Evolutionary conservation across 2,888 invertebrate genomes (phyloP), one percentile per base, ranked within the genome.

Genomic region (Lepidocyrtoides sp.): DNA sequence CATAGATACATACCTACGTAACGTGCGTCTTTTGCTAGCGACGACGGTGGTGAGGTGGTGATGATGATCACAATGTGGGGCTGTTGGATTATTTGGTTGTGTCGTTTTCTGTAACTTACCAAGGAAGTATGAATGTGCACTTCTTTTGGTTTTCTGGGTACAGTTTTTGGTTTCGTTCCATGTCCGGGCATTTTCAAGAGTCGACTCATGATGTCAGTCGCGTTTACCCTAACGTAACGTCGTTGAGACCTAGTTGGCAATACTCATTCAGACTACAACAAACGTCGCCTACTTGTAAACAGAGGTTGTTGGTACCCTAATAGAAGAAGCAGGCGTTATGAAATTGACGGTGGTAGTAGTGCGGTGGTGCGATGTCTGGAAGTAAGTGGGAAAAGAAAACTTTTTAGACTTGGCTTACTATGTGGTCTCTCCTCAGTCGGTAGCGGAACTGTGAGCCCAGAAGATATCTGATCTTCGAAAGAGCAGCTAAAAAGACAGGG

Each of bases 121-220:
- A 2, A 10, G 8, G 23, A 75, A 29, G 23, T 12, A 29, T 60
- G 51, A 17, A 57, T 17, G 17, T 79, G 12, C 17, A 20, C 57
- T 81, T 48, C 36, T 87, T 66, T 41, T 69, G 69, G 81, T 69
- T 69, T 89, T 83, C 32, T 41, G 23, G 51, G 72, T 82, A 26
- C 36, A 60, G 26, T 89, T 72, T 77, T 72, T 89, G 66, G 89
- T 89, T 89, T 32, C 72, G 89, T 72, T 82, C 89, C 89, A 75
- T 66, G 60, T 89, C 82, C 89, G 89, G 89, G 89, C 89, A 89
- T 89, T 89, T 54, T 89, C 89, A 89, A 89, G 89, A 89, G 89
- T 89, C 69, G 44, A 89, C 82, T 75, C 89, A 89, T 82, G 57
- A 89, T 89, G 82, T 75, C 82, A 89, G 89, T 75, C 57, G 57